phyloP scores from a whole-genome alignment of 2,797 vertebrate species.

The Neopelma chrysocephalum region DNA sequence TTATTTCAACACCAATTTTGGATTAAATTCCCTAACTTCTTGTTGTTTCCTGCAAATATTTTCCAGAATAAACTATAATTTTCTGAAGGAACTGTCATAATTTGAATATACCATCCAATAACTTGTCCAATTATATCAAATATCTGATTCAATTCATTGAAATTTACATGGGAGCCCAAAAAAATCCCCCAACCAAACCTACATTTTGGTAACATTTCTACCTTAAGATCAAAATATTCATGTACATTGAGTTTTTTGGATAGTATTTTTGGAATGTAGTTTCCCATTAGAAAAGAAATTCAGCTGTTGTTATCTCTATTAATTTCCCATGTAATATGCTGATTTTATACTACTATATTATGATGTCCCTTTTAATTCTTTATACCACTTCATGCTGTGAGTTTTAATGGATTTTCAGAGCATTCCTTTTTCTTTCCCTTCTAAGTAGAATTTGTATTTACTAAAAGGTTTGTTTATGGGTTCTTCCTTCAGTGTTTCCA shows the following conservation, averaged over 20 bases:
- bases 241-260: neutral
- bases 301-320: conserved; percentile 15
- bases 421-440: conserved; percentile 45
- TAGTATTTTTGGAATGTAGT: conserved; percentile 43
- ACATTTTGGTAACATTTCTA: neutral
- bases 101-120: neutral
- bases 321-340: conserved; percentile 57
- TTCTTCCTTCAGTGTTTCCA: conserved; percentile 64
- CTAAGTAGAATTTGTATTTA: conserved; percentile 65
- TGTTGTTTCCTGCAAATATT: neutral
- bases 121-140: neutral
- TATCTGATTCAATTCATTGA: neutral
- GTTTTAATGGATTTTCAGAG: conserved; percentile 69
- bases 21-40: neutral
- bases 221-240: neutral
- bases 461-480: conserved; percentile 59
- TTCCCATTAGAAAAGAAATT: conserved; percentile 62
- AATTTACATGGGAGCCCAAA: neutral
- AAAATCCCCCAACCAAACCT: neutral
- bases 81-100: neutral
- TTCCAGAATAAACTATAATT: neutral
- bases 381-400: conserved; percentile 72
- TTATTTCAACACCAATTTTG: neutral
- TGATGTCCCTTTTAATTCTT: conserved; percentile 62
- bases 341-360: conserved; percentile 67